A percentile compares a stretch with the other conserved stretches of the same genome.
phyloP scores from a whole-genome alignment of 2,113 vertebrate species.

The Lepisosteus osseus region DNA sequence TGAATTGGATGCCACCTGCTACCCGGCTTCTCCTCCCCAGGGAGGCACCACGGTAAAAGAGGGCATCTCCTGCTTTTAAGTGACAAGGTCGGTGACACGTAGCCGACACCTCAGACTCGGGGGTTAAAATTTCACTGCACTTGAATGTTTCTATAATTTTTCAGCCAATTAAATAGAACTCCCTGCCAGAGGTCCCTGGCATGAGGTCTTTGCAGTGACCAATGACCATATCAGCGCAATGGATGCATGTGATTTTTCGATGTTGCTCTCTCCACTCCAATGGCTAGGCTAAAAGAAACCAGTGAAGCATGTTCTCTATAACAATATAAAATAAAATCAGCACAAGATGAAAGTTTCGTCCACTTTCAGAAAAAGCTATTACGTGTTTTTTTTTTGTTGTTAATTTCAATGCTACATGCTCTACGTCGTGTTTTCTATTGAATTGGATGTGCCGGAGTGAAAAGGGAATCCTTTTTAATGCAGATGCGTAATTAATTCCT shows the following conservation, averaged over 20 bases:
- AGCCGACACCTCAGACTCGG: slow-evolving; percentile 45
- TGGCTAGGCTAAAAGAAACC: slow-evolving; percentile 61
- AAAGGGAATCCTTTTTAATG: slow-evolving; percentile 62
- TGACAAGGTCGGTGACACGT: slow-evolving; percentile 46
- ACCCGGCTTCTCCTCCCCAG: background rate
- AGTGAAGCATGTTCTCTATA: slow-evolving; percentile 53
- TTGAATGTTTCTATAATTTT: slow-evolving; percentile 59
- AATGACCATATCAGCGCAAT: slow-evolving; percentile 54
- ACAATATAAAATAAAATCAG: slow-evolving; percentile 62
- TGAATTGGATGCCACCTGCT: background rate
- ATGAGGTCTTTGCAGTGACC: slow-evolving; percentile 46
- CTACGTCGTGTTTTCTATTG: slow-evolving; percentile 44
- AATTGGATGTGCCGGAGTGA: slow-evolving; percentile 31
- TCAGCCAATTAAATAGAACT: slow-evolving; percentile 63
- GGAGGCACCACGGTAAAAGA: background rate
- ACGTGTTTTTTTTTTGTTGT: slow-evolving; percentile 48
- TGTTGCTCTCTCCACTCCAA: slow-evolving; percentile 58
- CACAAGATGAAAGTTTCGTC: slow-evolving; percentile 51
- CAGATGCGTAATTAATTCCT: slow-evolving; percentile 75
- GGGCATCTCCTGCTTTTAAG: slow-evolving; percentile 21
- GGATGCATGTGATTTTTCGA: slow-evolving; percentile 47
- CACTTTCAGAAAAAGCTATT: slow-evolving; percentile 49
- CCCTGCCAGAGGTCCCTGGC: slow-evolving; percentile 31
- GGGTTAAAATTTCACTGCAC: slow-evolving; percentile 61
- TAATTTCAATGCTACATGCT: slow-evolving; percentile 63